Conservation (phyloP, 1,140 invertebrate genomes). For the Hycleus cichorii region DNA sequence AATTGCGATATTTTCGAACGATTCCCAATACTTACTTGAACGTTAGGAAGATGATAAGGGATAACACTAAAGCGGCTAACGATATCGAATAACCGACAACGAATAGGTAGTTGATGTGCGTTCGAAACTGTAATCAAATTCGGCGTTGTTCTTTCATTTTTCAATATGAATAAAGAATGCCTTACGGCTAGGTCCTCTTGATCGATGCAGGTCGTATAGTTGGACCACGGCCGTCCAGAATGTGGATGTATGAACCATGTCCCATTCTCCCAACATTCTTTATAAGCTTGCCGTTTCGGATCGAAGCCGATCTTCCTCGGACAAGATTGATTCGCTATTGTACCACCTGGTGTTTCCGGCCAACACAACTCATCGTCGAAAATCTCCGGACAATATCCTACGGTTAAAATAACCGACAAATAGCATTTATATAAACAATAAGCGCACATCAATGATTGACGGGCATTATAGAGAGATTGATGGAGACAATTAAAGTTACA, state of each 20-base stretch:
- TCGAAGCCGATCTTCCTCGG: conserved; percentile 53
- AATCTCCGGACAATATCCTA: conserved; percentile 49
- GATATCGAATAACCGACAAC: conserved; percentile 36
- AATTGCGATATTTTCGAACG: background rate
- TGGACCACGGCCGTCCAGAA: conserved; percentile 54
- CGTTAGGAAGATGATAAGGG: conserved; percentile 31
- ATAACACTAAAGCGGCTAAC: conserved; percentile 28
- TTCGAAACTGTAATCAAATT: conserved; percentile 29
- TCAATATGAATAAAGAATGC: conserved; percentile 21
- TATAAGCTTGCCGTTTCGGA: conserved; percentile 21
- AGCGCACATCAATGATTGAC: no score
- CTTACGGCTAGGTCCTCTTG: conserved; percentile 58
- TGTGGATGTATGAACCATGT: conserved; percentile 31
- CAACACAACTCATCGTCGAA: conserved; percentile 60
- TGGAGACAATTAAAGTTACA: no score
- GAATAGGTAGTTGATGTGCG: conserved; percentile 31
- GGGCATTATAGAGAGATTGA: no score
- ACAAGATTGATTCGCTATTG: conserved; percentile 49
- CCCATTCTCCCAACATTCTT: conserved; percentile 35
- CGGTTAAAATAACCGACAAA: background rate
- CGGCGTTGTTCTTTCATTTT: background rate
- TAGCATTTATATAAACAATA: no score
- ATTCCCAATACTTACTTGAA: conserved; percentile 27
- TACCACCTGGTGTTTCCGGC: conserved; percentile 55
- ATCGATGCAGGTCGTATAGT: conserved; percentile 76